These are phyloP conservation scores for Albula glossodonta DNA, from an alignment of 2,113 vertebrate species.

Conservation along the genomic window DNA sequence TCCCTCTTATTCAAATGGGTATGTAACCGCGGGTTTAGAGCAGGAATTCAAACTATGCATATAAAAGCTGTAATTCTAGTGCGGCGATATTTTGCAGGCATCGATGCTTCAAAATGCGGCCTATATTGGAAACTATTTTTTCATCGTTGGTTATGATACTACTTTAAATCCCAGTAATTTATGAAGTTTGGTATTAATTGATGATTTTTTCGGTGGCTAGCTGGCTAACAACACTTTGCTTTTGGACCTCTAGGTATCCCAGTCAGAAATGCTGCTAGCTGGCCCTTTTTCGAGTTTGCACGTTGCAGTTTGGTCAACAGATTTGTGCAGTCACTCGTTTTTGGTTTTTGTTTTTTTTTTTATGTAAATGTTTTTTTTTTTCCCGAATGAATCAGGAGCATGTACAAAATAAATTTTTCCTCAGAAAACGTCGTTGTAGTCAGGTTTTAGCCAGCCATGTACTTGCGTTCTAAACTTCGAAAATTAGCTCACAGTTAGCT, in stretches of 20 bases:
- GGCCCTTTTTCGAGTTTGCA: neutral
- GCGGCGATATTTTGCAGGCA: neutral
- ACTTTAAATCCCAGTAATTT: neutral
- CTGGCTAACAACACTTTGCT: neutral
- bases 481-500: neutral
- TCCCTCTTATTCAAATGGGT: neutral
- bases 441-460: no score
- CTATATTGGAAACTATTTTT: neutral
- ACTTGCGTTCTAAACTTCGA: neutral
- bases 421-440: no score
- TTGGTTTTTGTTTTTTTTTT: neutral
- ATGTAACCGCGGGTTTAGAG: neutral
- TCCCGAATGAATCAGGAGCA: neutral
- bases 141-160: neutral
- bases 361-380: neutral
- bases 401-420: neutral
- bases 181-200: neutral
- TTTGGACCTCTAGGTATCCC: neutral
- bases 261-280: neutral
- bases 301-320: neutral
- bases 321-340: neutral
- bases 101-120: neutral
- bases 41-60: neutral
- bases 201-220: neutral
- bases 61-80: neutral